A percentile compares a stretch with the other conserved stretches of the same genome.
These are phyloP conservation scores for Lagocephalus sceleratus DNA, from an alignment of 2,797 vertebrate genomes.

Conservation along the genomic window DNA sequence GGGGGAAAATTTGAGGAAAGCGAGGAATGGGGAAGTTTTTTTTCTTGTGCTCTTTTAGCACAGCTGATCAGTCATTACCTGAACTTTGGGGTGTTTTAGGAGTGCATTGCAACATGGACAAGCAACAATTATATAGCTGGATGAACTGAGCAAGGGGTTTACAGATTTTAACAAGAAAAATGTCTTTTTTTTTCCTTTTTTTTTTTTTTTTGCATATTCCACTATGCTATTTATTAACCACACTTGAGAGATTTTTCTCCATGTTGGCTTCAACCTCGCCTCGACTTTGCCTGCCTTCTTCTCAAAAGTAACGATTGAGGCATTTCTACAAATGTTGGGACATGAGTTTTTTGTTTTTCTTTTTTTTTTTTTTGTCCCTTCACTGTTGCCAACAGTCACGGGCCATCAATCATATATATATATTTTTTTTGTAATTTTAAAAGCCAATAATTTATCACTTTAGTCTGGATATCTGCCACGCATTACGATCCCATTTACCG, in stretches of 20 bases:
- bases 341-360: constrained; percentile 36
- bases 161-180: constrained; percentile 43
- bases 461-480: constrained; percentile 49
- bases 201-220: constrained; percentile 62
- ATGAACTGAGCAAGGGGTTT: constrained; percentile 56
- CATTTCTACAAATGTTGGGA: constrained; percentile 62
- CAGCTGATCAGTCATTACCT: constrained; percentile 14
- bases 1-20: constrained; percentile 18
- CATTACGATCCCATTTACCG: constrained; percentile 42
- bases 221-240: constrained; percentile 73
- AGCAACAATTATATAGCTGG: constrained; percentile 32
- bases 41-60: constrained; percentile 18
- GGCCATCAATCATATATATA: constrained; percentile 47
- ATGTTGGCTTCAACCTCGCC: constrained; percentile 60
- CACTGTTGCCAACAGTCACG: constrained; percentile 67
- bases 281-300: constrained; percentile 66
- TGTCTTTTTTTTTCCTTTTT: constrained; percentile 5
- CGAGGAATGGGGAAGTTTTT: constrained; percentile 14
- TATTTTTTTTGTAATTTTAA: constrained; percentile 37
- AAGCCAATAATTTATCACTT: constrained; percentile 48
- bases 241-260: constrained; percentile 75
- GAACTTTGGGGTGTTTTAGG: constrained; percentile 17
- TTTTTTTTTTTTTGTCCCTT: constrained; percentile 44
- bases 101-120: constrained; percentile 44
- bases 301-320: constrained; percentile 58